Percentiles rank a stretch among this genome's conserved stretches.
Conservation (phyloP, 2,888 invertebrate genomes). For the Mythimna albipuncta region DNA sequence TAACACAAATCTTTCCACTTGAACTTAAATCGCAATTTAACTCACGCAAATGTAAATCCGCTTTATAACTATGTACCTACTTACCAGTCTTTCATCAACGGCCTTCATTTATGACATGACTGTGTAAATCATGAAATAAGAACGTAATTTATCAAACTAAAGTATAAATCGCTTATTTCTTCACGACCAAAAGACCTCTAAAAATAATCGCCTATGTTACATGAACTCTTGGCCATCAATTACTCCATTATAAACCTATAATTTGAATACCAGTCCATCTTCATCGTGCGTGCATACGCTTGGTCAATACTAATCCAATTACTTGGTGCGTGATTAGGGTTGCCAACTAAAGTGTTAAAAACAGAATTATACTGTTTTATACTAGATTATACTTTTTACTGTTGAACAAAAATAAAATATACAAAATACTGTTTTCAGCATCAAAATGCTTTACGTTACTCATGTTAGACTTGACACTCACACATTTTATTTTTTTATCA, state of each 20-base stretch:
- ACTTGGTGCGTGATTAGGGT: slow-evolving; percentile 32
- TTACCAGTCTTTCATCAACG: background rate
- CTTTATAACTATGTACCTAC: background rate
- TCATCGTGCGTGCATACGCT: slow-evolving; percentile 24
- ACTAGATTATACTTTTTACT: no score
- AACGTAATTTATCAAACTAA: background rate
- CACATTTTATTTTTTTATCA: no score
- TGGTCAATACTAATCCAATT: slow-evolving; percentile 65
- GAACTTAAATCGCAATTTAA: no score
- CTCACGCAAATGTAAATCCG: no score
- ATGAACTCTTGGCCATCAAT: slow-evolving; percentile 29
- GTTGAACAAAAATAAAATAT: no score
- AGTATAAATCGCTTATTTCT: slow-evolving; percentile 22
- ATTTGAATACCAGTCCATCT: slow-evolving; percentile 42
- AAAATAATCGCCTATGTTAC: slow-evolving; percentile 32
- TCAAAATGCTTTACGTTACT: no score
- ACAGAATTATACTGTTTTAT: no score
- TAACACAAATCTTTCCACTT: no score
- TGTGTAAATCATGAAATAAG: background rate
- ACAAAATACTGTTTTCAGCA: no score
- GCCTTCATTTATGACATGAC: background rate
- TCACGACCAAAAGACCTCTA: slow-evolving; percentile 11
- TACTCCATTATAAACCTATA: slow-evolving; percentile 34
- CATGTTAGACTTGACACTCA: no score
- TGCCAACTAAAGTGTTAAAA: no score